Evolutionary conservation across 2,113 vertebrate species (phyloP).

Genomic region (Cyanocitta stelleri): DNA sequence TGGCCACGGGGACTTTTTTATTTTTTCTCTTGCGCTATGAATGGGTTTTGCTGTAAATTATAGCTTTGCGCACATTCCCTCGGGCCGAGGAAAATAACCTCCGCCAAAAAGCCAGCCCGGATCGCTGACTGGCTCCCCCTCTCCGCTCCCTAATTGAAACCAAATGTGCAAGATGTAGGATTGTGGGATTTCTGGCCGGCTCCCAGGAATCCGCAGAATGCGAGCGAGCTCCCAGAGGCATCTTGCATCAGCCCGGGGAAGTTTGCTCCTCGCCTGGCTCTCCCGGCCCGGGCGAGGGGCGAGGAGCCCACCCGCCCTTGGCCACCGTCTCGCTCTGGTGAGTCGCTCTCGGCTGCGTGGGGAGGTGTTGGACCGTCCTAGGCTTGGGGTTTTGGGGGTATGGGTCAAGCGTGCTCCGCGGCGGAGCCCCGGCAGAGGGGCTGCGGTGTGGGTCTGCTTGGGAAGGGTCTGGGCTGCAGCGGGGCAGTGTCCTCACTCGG

Average conservation of each 20-base stretch:
- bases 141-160: slow-evolving; percentile 85
- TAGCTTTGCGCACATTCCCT: slow-evolving; percentile 68
- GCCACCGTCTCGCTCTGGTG: not conserved
- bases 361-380: rapidly evolving
- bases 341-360: rapidly evolving
- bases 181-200: slow-evolving; percentile 84
- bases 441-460: rapidly evolving
- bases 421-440: rapidly evolving
- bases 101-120: slow-evolving; percentile 67
- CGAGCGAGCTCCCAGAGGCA: slow-evolving; percentile 73
- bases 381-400: not conserved
- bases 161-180: slow-evolving; percentile 89
- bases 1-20: not conserved
- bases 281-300: slow-evolving; percentile 24
- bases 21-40: slow-evolving; percentile 46
- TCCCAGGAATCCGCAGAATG: slow-evolving; percentile 85
- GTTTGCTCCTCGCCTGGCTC: slow-evolving; percentile 63
- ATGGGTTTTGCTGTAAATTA: slow-evolving; percentile 78
- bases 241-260: slow-evolving; percentile 85
- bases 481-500: rapidly evolving
- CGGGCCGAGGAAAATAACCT: slow-evolving; percentile 76
- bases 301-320: not conserved
- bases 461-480: not conserved
- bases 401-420: rapidly evolving
- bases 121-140: slow-evolving; percentile 72